Percentiles rank a stretch among this genome's conserved stretches.
phyloP scores from a whole-genome alignment of 2,113 vertebrate species.

The Nematolebias whitei region DNA sequence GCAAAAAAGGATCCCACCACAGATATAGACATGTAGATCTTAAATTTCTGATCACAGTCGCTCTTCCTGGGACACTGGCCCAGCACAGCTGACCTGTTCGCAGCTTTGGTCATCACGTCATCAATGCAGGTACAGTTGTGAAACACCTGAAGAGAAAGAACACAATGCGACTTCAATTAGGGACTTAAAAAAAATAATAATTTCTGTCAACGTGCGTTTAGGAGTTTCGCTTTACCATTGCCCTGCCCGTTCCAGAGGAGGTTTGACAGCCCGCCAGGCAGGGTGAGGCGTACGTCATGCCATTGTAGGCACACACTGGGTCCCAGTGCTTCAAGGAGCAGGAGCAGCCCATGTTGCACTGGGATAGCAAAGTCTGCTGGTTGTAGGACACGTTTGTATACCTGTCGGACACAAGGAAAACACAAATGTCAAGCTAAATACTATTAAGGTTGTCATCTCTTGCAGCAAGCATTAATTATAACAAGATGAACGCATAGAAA shows the following conservation, averaged over 20 bases:
- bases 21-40: constrained; percentile 80
- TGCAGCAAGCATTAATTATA: no score
- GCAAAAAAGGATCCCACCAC: constrained; percentile 73
- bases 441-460: no score
- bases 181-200: not conserved
- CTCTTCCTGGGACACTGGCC: constrained; percentile 84
- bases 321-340: constrained; percentile 92
- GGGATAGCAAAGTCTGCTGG: constrained; percentile 81
- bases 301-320: constrained; percentile 89
- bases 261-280: constrained; percentile 91
- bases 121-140: constrained; percentile 88
- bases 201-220: not conserved
- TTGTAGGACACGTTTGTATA: constrained; percentile 65
- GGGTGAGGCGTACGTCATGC: constrained; percentile 89
- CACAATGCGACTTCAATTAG: not conserved
- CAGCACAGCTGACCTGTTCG: constrained; percentile 80
- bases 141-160: constrained; percentile 79
- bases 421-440: no score
- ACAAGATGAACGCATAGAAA: no score
- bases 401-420: constrained; percentile 61
- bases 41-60: constrained; percentile 79
- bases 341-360: constrained; percentile 87
- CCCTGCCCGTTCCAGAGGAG: constrained; percentile 78
- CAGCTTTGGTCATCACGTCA: constrained; percentile 33
- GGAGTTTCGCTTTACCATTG: constrained; percentile 77